phyloP scores from a whole-genome alignment of 2,797 vertebrate genomes.

The Scyliorhinus canicula region DNA sequence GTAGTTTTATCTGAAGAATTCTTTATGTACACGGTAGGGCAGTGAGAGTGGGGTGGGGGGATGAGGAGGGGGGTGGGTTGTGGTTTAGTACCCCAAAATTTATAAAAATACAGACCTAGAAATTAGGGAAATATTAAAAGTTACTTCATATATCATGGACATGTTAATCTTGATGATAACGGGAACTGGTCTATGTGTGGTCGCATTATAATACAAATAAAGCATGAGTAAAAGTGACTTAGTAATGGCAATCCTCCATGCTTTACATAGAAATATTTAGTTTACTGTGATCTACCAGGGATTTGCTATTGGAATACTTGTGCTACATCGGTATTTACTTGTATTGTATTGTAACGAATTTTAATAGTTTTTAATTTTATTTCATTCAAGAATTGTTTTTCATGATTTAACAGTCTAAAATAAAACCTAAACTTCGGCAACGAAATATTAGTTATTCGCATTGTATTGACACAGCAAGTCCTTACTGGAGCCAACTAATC shows the following conservation, averaged over 20 bases:
- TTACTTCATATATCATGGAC: not conserved
- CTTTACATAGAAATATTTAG: not conserved
- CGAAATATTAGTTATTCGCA: not conserved
- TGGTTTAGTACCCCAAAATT: not conserved
- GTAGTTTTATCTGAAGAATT: not conserved
- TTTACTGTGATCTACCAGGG: not conserved
- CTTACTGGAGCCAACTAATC: constrained; percentile 1
- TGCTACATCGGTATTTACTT: not conserved
- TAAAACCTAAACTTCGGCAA: not conserved
- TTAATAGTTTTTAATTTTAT: not conserved
- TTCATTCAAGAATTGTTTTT: not conserved
- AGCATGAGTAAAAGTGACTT: not conserved
- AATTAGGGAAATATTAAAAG: not conserved
- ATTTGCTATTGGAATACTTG: not conserved
- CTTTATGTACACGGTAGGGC: not conserved
- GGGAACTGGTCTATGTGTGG: not conserved
- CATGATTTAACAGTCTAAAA: not conserved
- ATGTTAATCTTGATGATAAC: not conserved
- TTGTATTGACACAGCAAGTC: not conserved
- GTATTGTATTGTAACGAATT: not conserved
- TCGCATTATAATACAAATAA: not conserved
- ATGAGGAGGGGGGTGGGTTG: too few relatives aligned
- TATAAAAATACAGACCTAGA: not conserved
- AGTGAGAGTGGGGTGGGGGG: too few relatives aligned
- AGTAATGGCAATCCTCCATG: not conserved